Evolutionary conservation across 2,113 vertebrate genomes (phyloP).

Genomic region (Corythornis vintsioides): DNA sequence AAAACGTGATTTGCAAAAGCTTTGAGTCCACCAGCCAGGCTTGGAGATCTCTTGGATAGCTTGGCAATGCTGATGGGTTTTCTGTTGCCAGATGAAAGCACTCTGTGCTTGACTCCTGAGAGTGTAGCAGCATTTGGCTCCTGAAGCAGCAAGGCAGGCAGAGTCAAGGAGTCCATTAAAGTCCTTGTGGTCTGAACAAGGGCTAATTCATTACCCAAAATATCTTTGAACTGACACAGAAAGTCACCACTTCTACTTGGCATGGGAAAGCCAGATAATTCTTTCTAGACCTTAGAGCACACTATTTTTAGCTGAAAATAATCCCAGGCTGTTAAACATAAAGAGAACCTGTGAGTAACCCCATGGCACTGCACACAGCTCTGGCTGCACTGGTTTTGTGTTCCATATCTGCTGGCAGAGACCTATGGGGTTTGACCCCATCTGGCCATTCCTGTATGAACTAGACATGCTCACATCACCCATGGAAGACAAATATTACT

Average conservation of each 20-base stretch:
- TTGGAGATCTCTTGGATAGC: not conserved
- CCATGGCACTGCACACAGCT: accelerated
- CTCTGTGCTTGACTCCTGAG: not conserved
- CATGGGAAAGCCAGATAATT: not conserved
- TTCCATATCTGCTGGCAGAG: accelerated
- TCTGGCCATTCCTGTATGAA: not conserved
- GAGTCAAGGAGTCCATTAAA: not conserved
- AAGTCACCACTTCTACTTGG: not conserved
- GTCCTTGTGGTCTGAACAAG: not conserved
- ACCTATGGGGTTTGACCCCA: not conserved
- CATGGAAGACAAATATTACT: not conserved
- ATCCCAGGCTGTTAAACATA: slow-evolving; percentile 15
- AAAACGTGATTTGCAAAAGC: not conserved
- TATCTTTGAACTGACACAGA: slow-evolving; percentile 20
- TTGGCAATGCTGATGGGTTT: not conserved
- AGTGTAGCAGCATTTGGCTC: not conserved
- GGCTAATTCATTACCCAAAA: not conserved
- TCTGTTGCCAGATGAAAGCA: not conserved
- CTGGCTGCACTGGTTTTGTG: not conserved
- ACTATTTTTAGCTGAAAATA: not conserved
- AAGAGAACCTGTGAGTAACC: not conserved
- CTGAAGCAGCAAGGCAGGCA: not conserved
- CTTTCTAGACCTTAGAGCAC: not conserved
- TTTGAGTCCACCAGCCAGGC: not conserved
- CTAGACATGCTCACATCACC: accelerated